A percentile compares a stretch with the other conserved stretches of the same genome.
Evolutionary conservation across 2,888 invertebrate species (phyloP).

Genomic region (Ormyrus rosae): DNA sequence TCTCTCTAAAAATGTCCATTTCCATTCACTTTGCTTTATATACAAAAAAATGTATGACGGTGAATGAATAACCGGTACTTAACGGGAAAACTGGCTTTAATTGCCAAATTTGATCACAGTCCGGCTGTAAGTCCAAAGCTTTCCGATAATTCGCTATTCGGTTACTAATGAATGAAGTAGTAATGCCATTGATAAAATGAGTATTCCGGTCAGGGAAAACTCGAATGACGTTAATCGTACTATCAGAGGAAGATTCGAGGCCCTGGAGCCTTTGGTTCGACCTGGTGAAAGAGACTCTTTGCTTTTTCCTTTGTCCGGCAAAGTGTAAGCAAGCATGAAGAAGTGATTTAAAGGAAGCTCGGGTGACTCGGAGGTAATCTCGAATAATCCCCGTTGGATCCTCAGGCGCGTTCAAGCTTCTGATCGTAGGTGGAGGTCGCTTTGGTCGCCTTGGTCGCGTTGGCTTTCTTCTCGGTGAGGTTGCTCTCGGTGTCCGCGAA

Average conservation of each 20-base stretch:
- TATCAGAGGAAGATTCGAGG: slow-evolving; percentile 25
- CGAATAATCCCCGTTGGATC: too few relatives aligned
- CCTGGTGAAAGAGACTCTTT: too few relatives aligned
- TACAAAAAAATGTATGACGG: not conserved
- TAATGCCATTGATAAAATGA: slow-evolving; percentile 8
- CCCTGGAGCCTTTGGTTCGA: too few relatives aligned
- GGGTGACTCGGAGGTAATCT: too few relatives aligned
- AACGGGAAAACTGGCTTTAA: not conserved
- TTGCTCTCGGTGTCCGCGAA: slow-evolving; percentile 49
- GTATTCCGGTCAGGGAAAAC: slow-evolving; percentile 23
- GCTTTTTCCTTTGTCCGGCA: too few relatives aligned
- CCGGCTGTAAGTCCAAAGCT: not conserved
- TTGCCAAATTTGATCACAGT: too few relatives aligned
- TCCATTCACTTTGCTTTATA: not conserved
- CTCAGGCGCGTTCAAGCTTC: slow-evolving; percentile 36
- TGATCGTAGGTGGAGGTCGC: slow-evolving; percentile 28
- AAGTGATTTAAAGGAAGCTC: too few relatives aligned
- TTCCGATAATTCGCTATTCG: not conserved
- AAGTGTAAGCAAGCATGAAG: too few relatives aligned
- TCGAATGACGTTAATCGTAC: slow-evolving; percentile 25
- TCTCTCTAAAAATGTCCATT: slow-evolving; percentile 28
- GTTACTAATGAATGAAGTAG: slow-evolving; percentile 11
- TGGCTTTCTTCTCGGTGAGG: slow-evolving; percentile 45
- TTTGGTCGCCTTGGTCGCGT: not conserved
- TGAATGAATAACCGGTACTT: slow-evolving; percentile 5